Percentiles rank a stretch among this genome's conserved stretches.
These are phyloP conservation scores for Rhaphigaster nebulosa DNA, from an alignment of 2,888 invertebrate species.

Conservation along the genomic window DNA sequence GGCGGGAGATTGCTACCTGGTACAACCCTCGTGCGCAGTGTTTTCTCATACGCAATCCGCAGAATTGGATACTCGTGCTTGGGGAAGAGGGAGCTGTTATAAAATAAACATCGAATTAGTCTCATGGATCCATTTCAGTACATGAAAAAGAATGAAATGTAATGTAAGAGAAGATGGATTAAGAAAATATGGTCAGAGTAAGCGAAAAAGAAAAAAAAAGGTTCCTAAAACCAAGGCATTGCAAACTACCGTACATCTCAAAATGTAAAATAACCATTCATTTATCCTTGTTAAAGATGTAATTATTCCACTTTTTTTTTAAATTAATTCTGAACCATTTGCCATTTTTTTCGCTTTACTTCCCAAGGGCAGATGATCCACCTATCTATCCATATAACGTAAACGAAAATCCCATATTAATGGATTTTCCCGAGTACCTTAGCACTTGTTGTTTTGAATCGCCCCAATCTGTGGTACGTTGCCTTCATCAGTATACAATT, in stretches of 20 bases:
- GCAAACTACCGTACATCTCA: too few species aligned
- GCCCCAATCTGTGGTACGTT: neutral
- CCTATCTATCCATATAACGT: neutral
- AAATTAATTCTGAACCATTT: too few species aligned
- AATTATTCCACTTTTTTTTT: too few species aligned
- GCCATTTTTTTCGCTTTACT: neutral
- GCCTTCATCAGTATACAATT: slow-evolving; percentile 43
- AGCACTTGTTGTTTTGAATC: neutral
- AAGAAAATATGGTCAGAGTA: too few species aligned
- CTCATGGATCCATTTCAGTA: neutral
- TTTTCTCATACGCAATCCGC: neutral
- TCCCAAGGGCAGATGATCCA: too few species aligned
- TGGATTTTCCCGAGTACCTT: neutral
- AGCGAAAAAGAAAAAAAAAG: too few species aligned
- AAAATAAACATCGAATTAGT: slow-evolving; percentile 5
- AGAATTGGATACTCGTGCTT: neutral
- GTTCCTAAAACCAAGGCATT: too few species aligned
- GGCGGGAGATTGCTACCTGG: slow-evolving; percentile 15
- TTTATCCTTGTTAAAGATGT: too few species aligned
- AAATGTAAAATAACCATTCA: too few species aligned
- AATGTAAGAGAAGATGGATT: neutral
- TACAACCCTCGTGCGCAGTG: neutral
- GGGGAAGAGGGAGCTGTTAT: neutral
- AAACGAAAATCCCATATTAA: neutral
- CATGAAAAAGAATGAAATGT: neutral